phyloP scores from a whole-genome alignment of 2,888 invertebrate genomes.

The Galerucella pusilla region DNA sequence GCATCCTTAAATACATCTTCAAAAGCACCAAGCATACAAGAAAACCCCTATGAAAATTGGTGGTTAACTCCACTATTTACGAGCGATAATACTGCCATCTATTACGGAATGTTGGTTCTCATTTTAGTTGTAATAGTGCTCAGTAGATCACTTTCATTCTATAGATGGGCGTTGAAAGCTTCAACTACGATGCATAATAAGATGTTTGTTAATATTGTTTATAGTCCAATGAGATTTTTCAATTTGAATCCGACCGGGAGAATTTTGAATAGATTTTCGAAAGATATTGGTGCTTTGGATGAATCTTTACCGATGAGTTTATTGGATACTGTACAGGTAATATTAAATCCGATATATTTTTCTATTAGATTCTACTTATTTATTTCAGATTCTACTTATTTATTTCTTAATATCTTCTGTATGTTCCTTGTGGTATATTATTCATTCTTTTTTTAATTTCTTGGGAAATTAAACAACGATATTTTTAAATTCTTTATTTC shows the following conservation, averaged over 20 bases:
- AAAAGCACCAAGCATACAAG: not conserved
- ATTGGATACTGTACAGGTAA: constrained; percentile 66
- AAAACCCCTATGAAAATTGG: constrained; percentile 25
- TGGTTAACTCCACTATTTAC: constrained; percentile 29
- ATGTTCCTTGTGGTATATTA: too few species aligned
- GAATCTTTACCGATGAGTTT: constrained; percentile 67
- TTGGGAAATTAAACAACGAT: too few species aligned
- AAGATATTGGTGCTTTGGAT: constrained; percentile 74
- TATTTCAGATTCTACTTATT: too few species aligned
- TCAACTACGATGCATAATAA: constrained; percentile 70
- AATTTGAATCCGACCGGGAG: constrained; percentile 74
- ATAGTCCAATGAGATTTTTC: constrained; percentile 76
- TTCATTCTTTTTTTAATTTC: too few species aligned
- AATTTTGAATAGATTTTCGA: constrained; percentile 78
- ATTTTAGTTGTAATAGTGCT: constrained; percentile 57
- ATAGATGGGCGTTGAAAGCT: constrained; percentile 66
- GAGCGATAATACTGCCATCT: constrained; percentile 18
- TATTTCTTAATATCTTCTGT: too few species aligned
- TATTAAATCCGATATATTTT: not conserved
- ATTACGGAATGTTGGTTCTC: constrained; percentile 27
- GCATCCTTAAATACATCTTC: not conserved
- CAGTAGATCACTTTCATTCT: constrained; percentile 68
- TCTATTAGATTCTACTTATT: too few species aligned
- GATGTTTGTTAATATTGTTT: constrained; percentile 70
- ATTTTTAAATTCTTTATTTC: too few species aligned